A percentile compares a stretch with the other conserved stretches of the same genome.
phyloP scores from a whole-genome alignment of 35 echinoderm and acorn worm genomes.

The Ophioderma brevispina region DNA sequence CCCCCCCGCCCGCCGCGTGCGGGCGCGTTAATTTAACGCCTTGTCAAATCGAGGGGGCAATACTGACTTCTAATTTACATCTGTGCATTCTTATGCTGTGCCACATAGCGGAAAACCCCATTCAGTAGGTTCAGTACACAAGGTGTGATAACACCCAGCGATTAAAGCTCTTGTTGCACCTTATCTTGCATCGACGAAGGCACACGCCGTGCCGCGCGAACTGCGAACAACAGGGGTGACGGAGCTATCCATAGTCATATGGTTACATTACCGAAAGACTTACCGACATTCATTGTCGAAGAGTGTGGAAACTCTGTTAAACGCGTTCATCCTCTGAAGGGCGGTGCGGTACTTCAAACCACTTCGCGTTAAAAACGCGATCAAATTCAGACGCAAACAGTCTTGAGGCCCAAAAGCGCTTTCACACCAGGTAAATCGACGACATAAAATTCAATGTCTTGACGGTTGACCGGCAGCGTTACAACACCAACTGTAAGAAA shows the following conservation, averaged over 20 bases:
- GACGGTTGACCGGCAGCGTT: too few relatives aligned
- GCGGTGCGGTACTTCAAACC: background rate
- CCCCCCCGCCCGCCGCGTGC: too few relatives aligned
- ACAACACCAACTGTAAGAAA: too few relatives aligned
- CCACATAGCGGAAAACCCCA: slow-evolving; percentile 20
- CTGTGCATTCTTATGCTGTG: slow-evolving; percentile 32
- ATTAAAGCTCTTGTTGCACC: slow-evolving; percentile 38
- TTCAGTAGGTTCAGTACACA: slow-evolving; percentile 25
- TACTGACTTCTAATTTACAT: background rate
- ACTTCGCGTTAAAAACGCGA: background rate
- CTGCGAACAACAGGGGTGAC: slow-evolving; percentile 22
- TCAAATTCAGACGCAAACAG: too few relatives aligned
- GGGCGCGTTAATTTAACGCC: slow-evolving; percentile 10
- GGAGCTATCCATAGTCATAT: background rate
- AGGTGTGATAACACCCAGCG: background rate
- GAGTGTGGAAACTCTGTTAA: background rate
- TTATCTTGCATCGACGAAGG: slow-evolving; percentile 25
- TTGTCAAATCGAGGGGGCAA: slow-evolving; percentile 23
- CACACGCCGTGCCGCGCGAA: slow-evolving; percentile 2
- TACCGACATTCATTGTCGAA: background rate
- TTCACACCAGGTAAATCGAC: too few relatives aligned
- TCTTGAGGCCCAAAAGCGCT: too few relatives aligned
- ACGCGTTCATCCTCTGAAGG: background rate
- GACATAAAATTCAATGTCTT: too few relatives aligned
- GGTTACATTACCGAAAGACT: background rate